Base-by-base conservation (phyloP, 2,888 invertebrate genomes). In the Dryobota labecula region DNA sequence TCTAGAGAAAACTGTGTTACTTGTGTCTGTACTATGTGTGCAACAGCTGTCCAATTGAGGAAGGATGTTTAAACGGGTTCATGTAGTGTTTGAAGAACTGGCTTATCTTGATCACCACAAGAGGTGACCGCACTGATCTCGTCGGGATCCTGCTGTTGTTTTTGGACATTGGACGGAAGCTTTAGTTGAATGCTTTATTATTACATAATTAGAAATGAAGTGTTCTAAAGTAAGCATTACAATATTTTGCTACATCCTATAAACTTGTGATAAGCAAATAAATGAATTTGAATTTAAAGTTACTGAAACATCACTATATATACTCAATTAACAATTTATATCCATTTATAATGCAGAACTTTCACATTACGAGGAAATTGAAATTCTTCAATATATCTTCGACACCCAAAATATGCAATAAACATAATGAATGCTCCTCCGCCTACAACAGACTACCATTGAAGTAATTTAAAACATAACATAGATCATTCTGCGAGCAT, bases 401-500 rank as follows among this genome's bases (percentile, higher is more conserved):
- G 57, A 47, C 56, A n/a, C n/a, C 41, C 70, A 56, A 73, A 73
- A 69, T 69, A 75, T 71, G 73, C 71, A 69, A 73, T 83, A 80
- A 70, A 72, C 62, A 80, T 70, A 80, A 84, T 58, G 47, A 54
- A 66, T 56, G 49, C 2, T 53, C 13, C 27, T 9, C 53, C 41
- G 11, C 49, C 24, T 51, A 68, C 8, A 62, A 67, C 70, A 67
- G 57, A 66, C 65, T 60, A 33, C 69, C 62, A 18, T 67, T 70
- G 61, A 18, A 66, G 60, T 74, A 70, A 78, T 76, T 74, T 77
- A 76, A 80, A 78, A 76, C 77, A 63, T 63, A 75, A 63, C 80
- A 69, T 77, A 80, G 73, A 86, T 80, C 76, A 77, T 77, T 78
- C 72, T 54, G 71, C 62, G 70, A 83, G 67, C 82, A 66, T 82